A percentile compares a stretch with the other conserved stretches of the same genome.
Evolutionary conservation across 2,888 invertebrate species (phyloP).

Genomic region (Ditula angustiorana): DNA sequence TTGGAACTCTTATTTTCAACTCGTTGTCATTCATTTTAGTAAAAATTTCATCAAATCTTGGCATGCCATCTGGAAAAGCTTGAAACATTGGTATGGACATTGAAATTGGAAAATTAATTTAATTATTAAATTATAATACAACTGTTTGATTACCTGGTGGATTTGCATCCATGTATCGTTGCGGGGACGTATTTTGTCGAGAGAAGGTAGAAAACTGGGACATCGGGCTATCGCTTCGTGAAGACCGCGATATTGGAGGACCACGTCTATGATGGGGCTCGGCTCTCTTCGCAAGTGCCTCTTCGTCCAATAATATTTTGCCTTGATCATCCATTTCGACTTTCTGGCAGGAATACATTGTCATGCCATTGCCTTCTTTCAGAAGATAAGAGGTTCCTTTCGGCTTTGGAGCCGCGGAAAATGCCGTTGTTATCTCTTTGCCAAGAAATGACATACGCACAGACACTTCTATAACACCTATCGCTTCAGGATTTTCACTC

Average conservation of each 20-base stretch:
- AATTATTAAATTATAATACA: constrained; percentile 1
- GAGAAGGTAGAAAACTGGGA: constrained; percentile 57
- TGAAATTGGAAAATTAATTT: not conserved
- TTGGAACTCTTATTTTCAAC: constrained; percentile 77
- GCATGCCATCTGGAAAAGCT: constrained; percentile 56
- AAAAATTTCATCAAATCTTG: constrained; percentile 76
- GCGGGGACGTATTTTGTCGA: not conserved
- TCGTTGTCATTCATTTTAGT: constrained; percentile 79
- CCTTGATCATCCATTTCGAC: constrained; percentile 80
- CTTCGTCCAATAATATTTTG: constrained; percentile 76
- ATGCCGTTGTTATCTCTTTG: constrained; percentile 79
- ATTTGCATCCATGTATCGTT: constrained; percentile 38
- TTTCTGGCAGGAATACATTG: constrained; percentile 77
- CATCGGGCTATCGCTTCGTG: constrained; percentile 55
- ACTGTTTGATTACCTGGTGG: constrained; percentile 45
- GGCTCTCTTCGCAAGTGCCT: constrained; percentile 59
- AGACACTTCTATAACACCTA: constrained; percentile 75
- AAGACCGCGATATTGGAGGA: constrained; percentile 12
- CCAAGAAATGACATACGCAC: constrained; percentile 78
- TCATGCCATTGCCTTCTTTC: constrained; percentile 76
- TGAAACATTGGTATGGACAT: not conserved
- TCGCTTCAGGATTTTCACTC: constrained; percentile 63
- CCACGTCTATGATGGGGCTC: constrained; percentile 44
- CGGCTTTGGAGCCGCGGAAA: constrained; percentile 65
- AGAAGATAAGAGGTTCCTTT: constrained; percentile 63